A percentile compares a stretch with the other conserved stretches of the same genome.
Conservation (phyloP, 2,888 invertebrate species). For the Anoncus sp. region DNA sequence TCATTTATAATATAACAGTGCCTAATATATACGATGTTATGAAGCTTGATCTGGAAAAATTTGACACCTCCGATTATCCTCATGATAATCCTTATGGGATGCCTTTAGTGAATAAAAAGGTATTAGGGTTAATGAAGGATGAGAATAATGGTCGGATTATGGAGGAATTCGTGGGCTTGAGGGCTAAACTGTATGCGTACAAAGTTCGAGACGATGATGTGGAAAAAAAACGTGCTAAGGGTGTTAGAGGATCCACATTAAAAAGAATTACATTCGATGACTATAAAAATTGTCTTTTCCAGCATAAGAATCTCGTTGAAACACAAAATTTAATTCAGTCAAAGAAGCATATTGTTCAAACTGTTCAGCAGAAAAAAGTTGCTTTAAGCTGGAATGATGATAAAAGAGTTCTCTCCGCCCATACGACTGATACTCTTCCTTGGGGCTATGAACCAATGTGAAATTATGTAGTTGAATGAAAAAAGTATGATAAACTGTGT, state of each 20-base stretch:
- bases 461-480: too few relatives aligned
- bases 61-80: constrained; percentile 9
- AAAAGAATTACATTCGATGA: not conserved
- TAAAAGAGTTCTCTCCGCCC: not conserved
- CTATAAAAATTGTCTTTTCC: not conserved
- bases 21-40: constrained; percentile 35
- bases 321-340: constrained; percentile 3
- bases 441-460: constrained; percentile 20
- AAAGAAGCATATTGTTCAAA: constrained; percentile 37
- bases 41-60: constrained; percentile 52
- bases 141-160: constrained; percentile 38
- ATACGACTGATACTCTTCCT: constrained; percentile 25
- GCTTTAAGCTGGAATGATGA: constrained; percentile 42
- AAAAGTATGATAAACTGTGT: too few relatives aligned
- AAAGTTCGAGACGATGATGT: not conserved
- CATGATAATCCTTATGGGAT: not conserved
- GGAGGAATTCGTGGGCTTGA: not conserved
- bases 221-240: not conserved
- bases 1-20: too few relatives aligned
- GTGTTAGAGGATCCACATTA: not conserved
- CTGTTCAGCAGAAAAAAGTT: constrained; percentile 40
- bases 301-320: not conserved
- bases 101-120: constrained; percentile 77
- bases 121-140: not conserved
- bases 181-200: not conserved